Evolutionary conservation across 2,888 invertebrate species (phyloP).

Genomic region (Mythimna ferrago): DNA sequence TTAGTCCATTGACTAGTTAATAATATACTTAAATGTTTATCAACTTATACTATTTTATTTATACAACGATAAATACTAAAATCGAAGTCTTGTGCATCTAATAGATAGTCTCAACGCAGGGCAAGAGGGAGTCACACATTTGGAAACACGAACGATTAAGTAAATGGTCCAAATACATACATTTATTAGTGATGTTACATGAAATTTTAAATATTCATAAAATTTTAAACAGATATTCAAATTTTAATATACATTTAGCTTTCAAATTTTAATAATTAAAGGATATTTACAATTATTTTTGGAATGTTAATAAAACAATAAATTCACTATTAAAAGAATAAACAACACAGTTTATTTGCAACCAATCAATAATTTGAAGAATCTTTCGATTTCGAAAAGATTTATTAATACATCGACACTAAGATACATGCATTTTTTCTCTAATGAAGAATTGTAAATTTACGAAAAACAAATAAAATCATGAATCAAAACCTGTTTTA

Average conservation of each 20-base stretch:
- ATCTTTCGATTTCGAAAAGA: constrained; percentile 27
- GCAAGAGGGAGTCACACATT: constrained; percentile 74
- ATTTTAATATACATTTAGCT: constrained; percentile 46
- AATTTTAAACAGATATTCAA: constrained; percentile 47
- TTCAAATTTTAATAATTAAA: constrained; percentile 49
- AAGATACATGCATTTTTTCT: constrained; percentile 22
- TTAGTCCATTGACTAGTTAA: constrained; percentile 82
- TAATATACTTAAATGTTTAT: constrained; percentile 71
- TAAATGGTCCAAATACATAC: constrained; percentile 71
- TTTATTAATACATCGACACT: constrained; percentile 19
- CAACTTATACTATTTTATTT: constrained; percentile 74
- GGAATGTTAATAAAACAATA: constrained; percentile 60
- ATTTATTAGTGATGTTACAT: constrained; percentile 57
- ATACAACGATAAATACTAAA: constrained; percentile 75
- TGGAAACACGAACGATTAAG: constrained; percentile 66
- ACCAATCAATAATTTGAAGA: constrained; percentile 37
- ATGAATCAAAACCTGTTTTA: constrained; percentile 25
- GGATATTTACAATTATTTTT: constrained; percentile 62
- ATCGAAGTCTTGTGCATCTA: constrained; percentile 83
- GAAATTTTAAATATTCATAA: constrained; percentile 41
- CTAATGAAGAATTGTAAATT: constrained; percentile 24
- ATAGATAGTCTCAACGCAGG: constrained; percentile 75
- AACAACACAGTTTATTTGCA: constrained; percentile 38
- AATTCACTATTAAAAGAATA: constrained; percentile 22
- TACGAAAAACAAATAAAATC: constrained; percentile 16